Evolutionary conservation across 37 sponge, comb jelly and placozoan genomes (phyloP).

Genomic region (Chondrilla cf. caribensis): DNA sequence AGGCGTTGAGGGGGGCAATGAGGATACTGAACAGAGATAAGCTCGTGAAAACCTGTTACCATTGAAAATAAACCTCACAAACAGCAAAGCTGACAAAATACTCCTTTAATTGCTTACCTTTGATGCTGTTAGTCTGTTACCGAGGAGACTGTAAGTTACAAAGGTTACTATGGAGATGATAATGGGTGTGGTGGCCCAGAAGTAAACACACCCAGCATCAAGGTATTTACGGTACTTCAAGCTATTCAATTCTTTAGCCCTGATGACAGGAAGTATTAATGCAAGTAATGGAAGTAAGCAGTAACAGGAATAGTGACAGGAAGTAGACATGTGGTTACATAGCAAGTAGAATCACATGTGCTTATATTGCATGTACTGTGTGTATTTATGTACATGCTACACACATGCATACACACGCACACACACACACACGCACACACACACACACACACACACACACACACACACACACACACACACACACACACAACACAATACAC

Average conservation of each 20-base stretch:
- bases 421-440: too few species aligned
- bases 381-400: too few species aligned
- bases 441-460: too few species aligned
- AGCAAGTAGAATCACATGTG: too few species aligned
- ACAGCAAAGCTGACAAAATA: background rate
- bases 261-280: background rate
- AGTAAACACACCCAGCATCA: slow-evolving; percentile 97
- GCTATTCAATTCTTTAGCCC: slow-evolving; percentile 67
- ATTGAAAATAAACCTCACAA: background rate
- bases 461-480: too few species aligned
- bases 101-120: slow-evolving; percentile 45
- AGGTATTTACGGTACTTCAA: slow-evolving; percentile 89
- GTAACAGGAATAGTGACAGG: too few species aligned
- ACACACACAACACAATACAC: too few species aligned
- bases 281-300: too few species aligned
- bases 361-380: too few species aligned
- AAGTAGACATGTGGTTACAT: too few species aligned
- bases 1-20: slow-evolving; percentile 94
- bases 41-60: slow-evolving; percentile 92
- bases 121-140: slow-evolving; percentile 88
- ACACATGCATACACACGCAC: too few species aligned
- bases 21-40: slow-evolving; percentile 91
- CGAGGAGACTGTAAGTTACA: slow-evolving; percentile 74
- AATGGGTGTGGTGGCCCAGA: slow-evolving; percentile 97
- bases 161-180: slow-evolving; percentile 94